Evolutionary conservation across 2,113 vertebrate genomes (phyloP).

Genomic region (Acanthochromis polyacanthus): DNA sequence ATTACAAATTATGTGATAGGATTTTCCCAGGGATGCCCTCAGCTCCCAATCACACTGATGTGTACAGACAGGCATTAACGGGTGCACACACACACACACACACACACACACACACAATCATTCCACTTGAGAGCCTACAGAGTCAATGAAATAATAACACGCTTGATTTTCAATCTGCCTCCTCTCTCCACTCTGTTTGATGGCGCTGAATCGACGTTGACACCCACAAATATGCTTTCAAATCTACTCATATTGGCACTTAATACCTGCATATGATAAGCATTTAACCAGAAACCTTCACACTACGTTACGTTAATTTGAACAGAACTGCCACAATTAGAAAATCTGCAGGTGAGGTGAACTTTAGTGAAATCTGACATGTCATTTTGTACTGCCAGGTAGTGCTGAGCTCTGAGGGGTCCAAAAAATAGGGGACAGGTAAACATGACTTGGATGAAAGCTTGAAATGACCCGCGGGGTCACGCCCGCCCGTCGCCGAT

Average conservation of each 20-base stretch:
- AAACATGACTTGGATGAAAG: too few relatives aligned
- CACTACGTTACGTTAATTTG: background rate
- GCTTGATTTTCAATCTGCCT: slow-evolving; percentile 38
- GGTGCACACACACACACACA: background rate
- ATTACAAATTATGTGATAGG: slow-evolving; percentile 49
- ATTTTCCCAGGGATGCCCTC: slow-evolving; percentile 32
- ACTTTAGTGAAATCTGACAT: too few relatives aligned
- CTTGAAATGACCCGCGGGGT: too few relatives aligned
- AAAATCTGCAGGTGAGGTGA: too few relatives aligned
- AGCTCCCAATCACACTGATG: slow-evolving; percentile 34
- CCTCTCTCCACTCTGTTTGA: background rate
- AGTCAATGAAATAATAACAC: slow-evolving; percentile 38
- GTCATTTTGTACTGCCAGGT: too few relatives aligned
- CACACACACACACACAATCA: background rate
- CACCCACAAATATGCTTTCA: background rate
- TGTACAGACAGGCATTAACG: slow-evolving; percentile 9
- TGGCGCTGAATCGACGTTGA: background rate
- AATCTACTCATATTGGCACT: background rate
- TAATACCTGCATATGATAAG: background rate
- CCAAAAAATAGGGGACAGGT: too few relatives aligned
- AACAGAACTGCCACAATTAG: background rate
- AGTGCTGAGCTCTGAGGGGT: too few relatives aligned
- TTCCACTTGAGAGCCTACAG: slow-evolving; percentile 6
- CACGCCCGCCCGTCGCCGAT: too few relatives aligned
- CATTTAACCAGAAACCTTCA: background rate